A percentile compares a stretch with the other conserved stretches of the same genome.
These are phyloP conservation scores for Hepsetus odoe DNA, from an alignment of 2,113 vertebrate species.

Conservation along the genomic window DNA sequence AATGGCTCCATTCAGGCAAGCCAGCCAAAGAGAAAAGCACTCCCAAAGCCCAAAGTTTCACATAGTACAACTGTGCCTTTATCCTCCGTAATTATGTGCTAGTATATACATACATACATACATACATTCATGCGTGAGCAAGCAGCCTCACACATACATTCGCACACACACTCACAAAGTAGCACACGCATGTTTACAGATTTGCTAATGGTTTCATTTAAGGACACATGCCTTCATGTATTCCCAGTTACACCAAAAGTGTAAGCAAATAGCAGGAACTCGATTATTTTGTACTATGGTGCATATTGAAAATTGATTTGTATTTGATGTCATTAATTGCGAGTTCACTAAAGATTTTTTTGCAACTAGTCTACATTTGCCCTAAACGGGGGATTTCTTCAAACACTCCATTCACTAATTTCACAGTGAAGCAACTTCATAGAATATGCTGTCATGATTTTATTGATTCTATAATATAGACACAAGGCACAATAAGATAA, in stretches of 20 bases:
- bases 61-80: slow-evolving; percentile 51
- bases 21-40: slow-evolving; percentile 53
- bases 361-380: too few relatives aligned
- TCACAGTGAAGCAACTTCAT: too few relatives aligned
- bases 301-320: too few relatives aligned
- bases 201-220: background rate
- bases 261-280: too few relatives aligned
- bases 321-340: too few relatives aligned
- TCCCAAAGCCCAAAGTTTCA: slow-evolving; percentile 52
- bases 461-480: too few relatives aligned
- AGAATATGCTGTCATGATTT: too few relatives aligned
- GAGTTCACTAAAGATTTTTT: too few relatives aligned
- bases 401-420: too few relatives aligned
- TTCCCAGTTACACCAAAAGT: background rate
- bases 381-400: too few relatives aligned
- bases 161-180: background rate
- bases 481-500: too few relatives aligned
- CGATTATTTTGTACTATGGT: too few relatives aligned
- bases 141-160: slow-evolving; percentile 4
- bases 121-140: background rate
- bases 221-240: background rate
- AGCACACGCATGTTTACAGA: background rate
- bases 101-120: slow-evolving; percentile 36
- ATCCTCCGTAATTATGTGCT: slow-evolving; percentile 42
- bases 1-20: slow-evolving; percentile 56